phyloP scores from a whole-genome alignment of 2,888 invertebrate genomes.

The Epinotia ramella region DNA sequence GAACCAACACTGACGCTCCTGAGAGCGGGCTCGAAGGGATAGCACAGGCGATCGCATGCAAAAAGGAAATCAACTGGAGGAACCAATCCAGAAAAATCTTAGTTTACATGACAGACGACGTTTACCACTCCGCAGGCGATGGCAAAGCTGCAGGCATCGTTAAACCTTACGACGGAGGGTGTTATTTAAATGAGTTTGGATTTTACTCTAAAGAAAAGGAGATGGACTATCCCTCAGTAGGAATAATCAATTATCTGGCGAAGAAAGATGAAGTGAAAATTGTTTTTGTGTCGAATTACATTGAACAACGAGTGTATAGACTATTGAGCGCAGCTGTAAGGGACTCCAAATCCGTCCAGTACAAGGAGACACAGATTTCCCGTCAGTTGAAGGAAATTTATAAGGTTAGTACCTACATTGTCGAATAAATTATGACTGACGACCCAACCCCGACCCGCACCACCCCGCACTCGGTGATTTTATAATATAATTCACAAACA shows the following conservation, averaged over 20 bases:
- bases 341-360: neutral
- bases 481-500: no score
- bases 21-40: slow-evolving; percentile 37
- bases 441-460: no score
- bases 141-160: slow-evolving; percentile 24
- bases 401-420: slow-evolving; percentile 23
- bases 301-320: neutral
- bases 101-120: slow-evolving; percentile 22
- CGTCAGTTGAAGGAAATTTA: slow-evolving; percentile 11
- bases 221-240: slow-evolving; percentile 42
- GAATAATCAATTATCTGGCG: slow-evolving; percentile 21
- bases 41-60: slow-evolving; percentile 36
- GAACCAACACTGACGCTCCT: slow-evolving; percentile 3
- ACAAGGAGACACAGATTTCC: neutral
- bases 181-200: slow-evolving; percentile 24
- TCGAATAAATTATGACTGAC: no score
- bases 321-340: neutral
- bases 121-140: slow-evolving; percentile 34
- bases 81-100: slow-evolving; percentile 32
- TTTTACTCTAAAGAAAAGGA: slow-evolving; percentile 33
- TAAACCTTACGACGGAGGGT: slow-evolving; percentile 35
- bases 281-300: neutral
- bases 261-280: slow-evolving; percentile 22
- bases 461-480: no score
- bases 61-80: slow-evolving; percentile 20